These are phyloP conservation scores for Doryteuthis pealeii DNA, from an alignment of 1,140 invertebrate genomes.

Conservation along the genomic window DNA sequence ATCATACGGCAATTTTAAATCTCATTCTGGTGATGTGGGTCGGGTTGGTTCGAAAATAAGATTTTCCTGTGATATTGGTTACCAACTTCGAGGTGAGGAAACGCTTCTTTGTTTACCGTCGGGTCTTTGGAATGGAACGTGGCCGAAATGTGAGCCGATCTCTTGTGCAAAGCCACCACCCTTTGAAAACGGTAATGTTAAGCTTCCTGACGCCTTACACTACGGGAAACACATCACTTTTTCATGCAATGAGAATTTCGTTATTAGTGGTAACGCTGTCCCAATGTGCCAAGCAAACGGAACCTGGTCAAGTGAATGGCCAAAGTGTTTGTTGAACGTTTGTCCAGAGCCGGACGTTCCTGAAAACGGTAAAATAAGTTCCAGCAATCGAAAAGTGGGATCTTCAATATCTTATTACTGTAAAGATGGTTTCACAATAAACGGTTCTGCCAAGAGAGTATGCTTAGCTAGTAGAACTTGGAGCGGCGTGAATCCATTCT, in stretches of 20 bases:
- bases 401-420: neutral
- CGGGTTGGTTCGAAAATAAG: constrained; percentile 11
- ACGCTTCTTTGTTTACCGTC: neutral
- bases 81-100: neutral
- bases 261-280: neutral
- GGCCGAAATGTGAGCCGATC: neutral
- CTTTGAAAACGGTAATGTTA: neutral
- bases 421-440: constrained; percentile 6
- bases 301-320: neutral
- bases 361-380: neutral
- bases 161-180: neutral
- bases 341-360: neutral
- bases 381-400: neutral
- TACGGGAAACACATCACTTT: neutral
- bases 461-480: constrained; percentile 12
- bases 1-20: constrained; percentile 12
- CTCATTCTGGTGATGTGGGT: neutral
- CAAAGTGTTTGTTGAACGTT: neutral
- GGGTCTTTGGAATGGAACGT: neutral
- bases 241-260: neutral
- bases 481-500: constrained; percentile 5
- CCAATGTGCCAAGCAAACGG: neutral
- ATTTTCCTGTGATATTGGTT: constrained; percentile 17
- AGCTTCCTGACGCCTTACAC: neutral
- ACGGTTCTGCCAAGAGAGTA: neutral